Evolutionary conservation across 2,888 invertebrate genomes (phyloP), one percentile per base, ranked within the genome.

Genomic region (Leptopilina drosophilae): DNA sequence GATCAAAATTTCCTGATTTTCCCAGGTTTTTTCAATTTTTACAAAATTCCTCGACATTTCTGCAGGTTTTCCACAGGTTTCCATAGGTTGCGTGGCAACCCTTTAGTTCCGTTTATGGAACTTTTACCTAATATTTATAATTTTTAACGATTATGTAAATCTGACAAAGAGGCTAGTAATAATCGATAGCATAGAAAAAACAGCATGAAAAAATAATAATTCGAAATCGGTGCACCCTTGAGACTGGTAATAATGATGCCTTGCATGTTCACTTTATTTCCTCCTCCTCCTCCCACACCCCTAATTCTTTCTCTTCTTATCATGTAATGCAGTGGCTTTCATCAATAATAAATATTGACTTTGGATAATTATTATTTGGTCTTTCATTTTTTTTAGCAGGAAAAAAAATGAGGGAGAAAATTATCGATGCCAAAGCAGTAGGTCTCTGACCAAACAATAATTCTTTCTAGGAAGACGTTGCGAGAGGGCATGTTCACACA

Each of bases 351-450:
- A 62, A 62, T 62, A 62, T 62, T n/a, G 62, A 62, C n/a, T 62
- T 62, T 62, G 62, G 62, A 62, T 62, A 62, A 62, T 62, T 62
- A 62, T 62, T 62, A 20, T 62, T 62, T 62, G 20, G 62, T 64
- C 76, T 67, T 53, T 59, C 77, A 53, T 4, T 49, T 49, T 69
- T 33, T 67, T 69, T 49, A 76, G 53, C 33, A 67, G 59, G 49
- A 56, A 53, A 26, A 42, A 64, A 66, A 69, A 78, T 8, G 42
- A 6, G 42, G 42, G 8, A 42, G 42, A 42, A 42, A 42, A 42
- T 42, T 42, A 42, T 42, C 42, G 66, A n/a, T n/a, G 33, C 46
- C 20, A 76, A 67, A 77, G 59, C 33, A 33, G 1, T 20, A 20
- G 33, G 33, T 20, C 73, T 73, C 56, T 73, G 56, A 56, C 56